A percentile compares a stretch with the other conserved stretches of the same genome.
phyloP scores from a whole-genome alignment of 2,888 invertebrate species.

The Oscheius sp. region DNA sequence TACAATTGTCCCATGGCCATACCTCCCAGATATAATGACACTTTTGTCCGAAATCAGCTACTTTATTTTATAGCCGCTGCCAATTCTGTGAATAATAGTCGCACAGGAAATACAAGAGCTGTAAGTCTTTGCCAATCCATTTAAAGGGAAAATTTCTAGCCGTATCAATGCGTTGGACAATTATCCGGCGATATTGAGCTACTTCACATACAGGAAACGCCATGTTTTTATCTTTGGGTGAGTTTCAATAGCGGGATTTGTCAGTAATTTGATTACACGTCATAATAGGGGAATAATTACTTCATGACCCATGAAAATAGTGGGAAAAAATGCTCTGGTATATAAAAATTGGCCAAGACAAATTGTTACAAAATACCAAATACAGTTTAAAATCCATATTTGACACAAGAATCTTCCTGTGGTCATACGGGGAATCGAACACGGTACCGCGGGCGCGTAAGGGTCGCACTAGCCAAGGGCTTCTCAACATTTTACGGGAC shows the following conservation, averaged over 20 bases:
- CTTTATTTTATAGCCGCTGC: conserved; percentile 21
- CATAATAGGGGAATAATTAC: no score
- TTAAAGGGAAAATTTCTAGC: not conserved
- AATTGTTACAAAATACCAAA: no score
- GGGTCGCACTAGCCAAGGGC: no score
- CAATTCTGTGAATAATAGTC: conserved; percentile 22
- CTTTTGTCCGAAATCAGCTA: conserved; percentile 4
- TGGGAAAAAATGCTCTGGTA: no score
- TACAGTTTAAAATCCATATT: no score
- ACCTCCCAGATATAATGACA: conserved; percentile 1
- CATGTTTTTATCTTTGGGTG: conserved; percentile 2
- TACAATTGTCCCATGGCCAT: conserved; percentile 16
- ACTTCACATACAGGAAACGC: not conserved
- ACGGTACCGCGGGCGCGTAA: no score
- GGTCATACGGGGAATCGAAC: no score
- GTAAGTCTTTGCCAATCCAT: not conserved
- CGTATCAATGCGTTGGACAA: conserved; percentile 3
- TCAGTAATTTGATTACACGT: no score
- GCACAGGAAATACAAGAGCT: conserved; percentile 8
- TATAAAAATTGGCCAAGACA: no score
- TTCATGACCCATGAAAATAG: no score
- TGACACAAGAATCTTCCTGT: no score
- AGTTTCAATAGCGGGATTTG: not conserved
- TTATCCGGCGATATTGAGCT: not conserved
- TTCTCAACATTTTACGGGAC: no score